phyloP scores from a whole-genome alignment of 2,797 vertebrate genomes.

The Cheirogaleus major region DNA sequence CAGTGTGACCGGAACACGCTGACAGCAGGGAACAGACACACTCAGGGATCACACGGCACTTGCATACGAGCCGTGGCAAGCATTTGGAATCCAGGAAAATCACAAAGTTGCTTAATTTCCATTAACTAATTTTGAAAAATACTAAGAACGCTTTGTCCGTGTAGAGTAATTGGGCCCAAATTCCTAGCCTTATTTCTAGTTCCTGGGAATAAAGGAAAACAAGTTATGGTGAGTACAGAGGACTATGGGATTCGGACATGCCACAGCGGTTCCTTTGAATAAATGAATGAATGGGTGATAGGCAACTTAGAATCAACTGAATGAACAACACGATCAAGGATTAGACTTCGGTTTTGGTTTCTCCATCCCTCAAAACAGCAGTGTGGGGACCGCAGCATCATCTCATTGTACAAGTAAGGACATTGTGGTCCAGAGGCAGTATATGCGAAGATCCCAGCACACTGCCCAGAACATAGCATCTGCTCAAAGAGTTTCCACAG shows the following conservation, averaged over 20 bases:
- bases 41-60: neutral
- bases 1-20: neutral
- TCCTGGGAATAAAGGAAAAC: neutral
- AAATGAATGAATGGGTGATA: neutral
- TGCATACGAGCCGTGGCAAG: neutral
- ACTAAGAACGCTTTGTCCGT: neutral
- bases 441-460: neutral
- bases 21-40: rapidly evolving
- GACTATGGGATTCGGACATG: neutral
- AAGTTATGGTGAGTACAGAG: neutral
- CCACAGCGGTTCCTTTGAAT: neutral
- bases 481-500: neutral
- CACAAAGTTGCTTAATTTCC: neutral
- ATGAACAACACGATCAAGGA: neutral
- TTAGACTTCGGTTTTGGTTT: neutral
- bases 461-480: neutral
- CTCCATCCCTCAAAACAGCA: neutral
- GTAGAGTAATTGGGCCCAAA: neutral
- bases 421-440: neutral
- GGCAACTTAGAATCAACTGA: neutral
- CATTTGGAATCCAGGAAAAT: neutral
- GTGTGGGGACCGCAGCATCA: neutral
- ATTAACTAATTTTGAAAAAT: neutral
- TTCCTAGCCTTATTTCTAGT: neutral
- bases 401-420: neutral